Percentiles rank a stretch among this genome's conserved stretches.
Conservation (phyloP, 2,888 invertebrate genomes). For the Conus canariensis region DNA sequence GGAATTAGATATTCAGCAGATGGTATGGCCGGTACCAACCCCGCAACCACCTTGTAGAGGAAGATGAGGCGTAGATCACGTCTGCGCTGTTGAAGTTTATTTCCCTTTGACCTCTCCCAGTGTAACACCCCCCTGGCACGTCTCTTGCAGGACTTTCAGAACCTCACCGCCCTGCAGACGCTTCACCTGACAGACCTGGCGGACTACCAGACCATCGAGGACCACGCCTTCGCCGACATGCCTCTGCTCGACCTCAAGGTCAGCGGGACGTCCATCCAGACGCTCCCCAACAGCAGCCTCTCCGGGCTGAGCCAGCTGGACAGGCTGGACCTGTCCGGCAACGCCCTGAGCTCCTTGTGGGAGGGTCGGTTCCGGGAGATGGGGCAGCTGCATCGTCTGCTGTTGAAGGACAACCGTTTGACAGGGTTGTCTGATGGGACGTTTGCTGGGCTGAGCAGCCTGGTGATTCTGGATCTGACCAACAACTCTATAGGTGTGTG, state of each 20-base stretch:
- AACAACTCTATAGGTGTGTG: conserved; percentile 51
- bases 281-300: conserved; percentile 46
- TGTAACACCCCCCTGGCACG: too few species aligned
- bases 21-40: too few species aligned
- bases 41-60: too few species aligned
- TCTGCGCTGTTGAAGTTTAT: too few species aligned
- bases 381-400: conserved; percentile 47
- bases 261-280: background rate
- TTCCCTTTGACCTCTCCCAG: too few species aligned
- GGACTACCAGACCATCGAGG: conserved; percentile 12
- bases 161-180: background rate
- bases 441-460: conserved; percentile 50
- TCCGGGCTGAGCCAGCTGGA: conserved; percentile 53
- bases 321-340: conserved; percentile 55
- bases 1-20: too few species aligned
- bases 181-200: background rate
- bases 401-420: conserved; percentile 52
- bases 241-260: background rate
- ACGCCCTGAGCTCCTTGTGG: conserved; percentile 48
- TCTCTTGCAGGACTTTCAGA: background rate
- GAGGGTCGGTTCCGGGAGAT: conserved; percentile 52
- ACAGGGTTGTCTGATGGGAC: conserved; percentile 35
- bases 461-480: conserved; percentile 49
- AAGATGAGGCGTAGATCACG: too few species aligned
- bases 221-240: conserved; percentile 28